Conservation (phyloP, 2,113 vertebrate genomes). For the Takifugu bimaculatus region DNA sequence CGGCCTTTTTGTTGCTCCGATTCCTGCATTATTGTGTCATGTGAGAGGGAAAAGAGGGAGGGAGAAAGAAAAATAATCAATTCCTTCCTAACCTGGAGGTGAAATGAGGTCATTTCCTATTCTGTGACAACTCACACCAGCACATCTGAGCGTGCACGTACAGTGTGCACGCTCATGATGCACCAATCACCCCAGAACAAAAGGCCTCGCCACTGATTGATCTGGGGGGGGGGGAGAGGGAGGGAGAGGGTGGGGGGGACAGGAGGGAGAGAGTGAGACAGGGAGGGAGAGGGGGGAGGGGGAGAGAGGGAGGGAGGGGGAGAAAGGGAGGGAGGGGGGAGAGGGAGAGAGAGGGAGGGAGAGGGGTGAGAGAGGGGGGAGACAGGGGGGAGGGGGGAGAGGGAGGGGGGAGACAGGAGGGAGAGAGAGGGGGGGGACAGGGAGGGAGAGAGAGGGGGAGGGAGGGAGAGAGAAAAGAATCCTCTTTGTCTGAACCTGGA, state of each 20-base stretch:
- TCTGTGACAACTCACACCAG: constrained; percentile 65
- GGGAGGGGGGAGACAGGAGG: constrained; percentile 7
- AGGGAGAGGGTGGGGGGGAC: no score
- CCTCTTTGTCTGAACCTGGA: no score
- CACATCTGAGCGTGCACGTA: constrained; percentile 27
- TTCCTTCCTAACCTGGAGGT: constrained; percentile 70
- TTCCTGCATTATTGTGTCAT: no score
- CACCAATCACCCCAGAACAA: constrained; percentile 58
- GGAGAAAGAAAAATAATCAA: constrained; percentile 60
- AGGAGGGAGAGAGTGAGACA: background rate
- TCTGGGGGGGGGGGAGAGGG: constrained; percentile 21
- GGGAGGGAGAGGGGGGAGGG: no score
- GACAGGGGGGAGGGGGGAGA: background rate
- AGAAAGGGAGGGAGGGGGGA: no score
- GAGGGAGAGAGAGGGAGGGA: no score
- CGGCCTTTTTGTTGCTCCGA: constrained; percentile 16
- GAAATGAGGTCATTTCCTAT: constrained; percentile 77
- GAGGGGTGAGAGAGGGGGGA: constrained; percentile 9
- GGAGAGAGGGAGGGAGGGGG: no score
- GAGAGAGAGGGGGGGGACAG: no score
- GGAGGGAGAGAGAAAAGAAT: background rate
- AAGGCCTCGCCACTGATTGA: constrained; percentile 59
- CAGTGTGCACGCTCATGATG: constrained; percentile 30
- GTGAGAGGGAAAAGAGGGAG: constrained; percentile 29
- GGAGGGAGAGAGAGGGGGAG: constrained; percentile 10